phyloP scores from a whole-genome alignment of 2,888 invertebrate genomes.

The Limulus polyphemus region DNA sequence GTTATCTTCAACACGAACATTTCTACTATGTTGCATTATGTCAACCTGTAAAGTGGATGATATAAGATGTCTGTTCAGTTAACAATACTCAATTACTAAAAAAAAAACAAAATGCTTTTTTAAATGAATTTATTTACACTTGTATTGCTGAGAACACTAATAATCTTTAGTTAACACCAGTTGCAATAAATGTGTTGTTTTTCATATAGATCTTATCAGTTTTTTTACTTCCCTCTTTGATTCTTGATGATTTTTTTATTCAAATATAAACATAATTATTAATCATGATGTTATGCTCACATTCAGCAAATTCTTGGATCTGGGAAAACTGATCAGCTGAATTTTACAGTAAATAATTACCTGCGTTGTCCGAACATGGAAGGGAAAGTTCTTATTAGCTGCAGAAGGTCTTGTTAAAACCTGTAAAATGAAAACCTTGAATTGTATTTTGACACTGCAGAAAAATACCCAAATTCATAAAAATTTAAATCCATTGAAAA shows the following conservation, averaged over 20 bases:
- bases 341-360: conserved; percentile 28
- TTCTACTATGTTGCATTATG: conserved; percentile 11
- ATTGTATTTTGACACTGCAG: too few species aligned
- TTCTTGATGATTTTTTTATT: too few species aligned
- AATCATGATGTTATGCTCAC: too few species aligned
- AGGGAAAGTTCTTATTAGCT: conserved; percentile 79
- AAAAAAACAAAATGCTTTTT: background rate
- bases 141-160: background rate
- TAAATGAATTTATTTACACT: background rate
- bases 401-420: conserved; percentile 67
- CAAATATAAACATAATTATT: too few species aligned
- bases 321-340: too few species aligned
- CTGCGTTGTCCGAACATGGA: conserved; percentile 75
- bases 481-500: too few species aligned
- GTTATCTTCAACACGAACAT: conserved; percentile 10
- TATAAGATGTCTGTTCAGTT: background rate
- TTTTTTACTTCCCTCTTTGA: too few species aligned
- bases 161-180: too few species aligned
- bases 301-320: too few species aligned
- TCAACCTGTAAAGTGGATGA: conserved; percentile 9
- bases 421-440: conserved; percentile 39
- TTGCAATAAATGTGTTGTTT: too few species aligned
- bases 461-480: too few species aligned
- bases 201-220: too few species aligned
- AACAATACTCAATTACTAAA: background rate